Evolutionary conservation across 2,888 invertebrate species (phyloP), one percentile per base, ranked within the genome.

Genomic region (Archaeoteleia sp.): DNA sequence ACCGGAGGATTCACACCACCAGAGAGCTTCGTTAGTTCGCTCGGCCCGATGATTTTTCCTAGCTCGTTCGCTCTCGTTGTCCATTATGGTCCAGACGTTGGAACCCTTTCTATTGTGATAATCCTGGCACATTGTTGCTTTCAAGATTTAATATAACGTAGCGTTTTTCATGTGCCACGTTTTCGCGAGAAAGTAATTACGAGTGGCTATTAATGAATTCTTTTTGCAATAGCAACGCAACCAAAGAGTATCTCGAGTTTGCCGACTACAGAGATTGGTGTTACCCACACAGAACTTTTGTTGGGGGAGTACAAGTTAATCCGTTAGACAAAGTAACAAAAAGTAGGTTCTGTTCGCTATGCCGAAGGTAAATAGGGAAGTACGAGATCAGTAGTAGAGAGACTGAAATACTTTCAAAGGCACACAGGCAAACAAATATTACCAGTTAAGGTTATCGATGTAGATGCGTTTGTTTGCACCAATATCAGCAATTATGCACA

Each of bases 1-100:
- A 48, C 25, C 42, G 34, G 34, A 43, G 45, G 45, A 55, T 55
- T 55, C 55, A 39, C 55, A 45, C 45, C 30, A 55, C 35, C 55
- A 10, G 39, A 23, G 34, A 42, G 42, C 53, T n/a, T 27, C 14
- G 29, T 37, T 49, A 17, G 25, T n/a, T 7, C 51, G 30, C 14
- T 30, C 12, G n/a, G 9, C 15, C n/a, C 25, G 3, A 12, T 7
- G 12, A 32, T 12, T 32, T 12, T 32, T 10, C 32, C 10, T n/a
- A 12, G 13, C 43, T 29, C 29, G 6, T 27, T 43, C 43, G 13
- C 29, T 27, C 9, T 9, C 27, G 13, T 7, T 10, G 5, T 43
- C 43, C 13, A 29, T 42, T 42, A 42, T 42, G 27, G 27, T 42
- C 15, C 29, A 29, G 9, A 29, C 7, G 29, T 29, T 8, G 9